Conservation (phyloP, 2,113 vertebrate species). For the Corvus moneduloides region DNA sequence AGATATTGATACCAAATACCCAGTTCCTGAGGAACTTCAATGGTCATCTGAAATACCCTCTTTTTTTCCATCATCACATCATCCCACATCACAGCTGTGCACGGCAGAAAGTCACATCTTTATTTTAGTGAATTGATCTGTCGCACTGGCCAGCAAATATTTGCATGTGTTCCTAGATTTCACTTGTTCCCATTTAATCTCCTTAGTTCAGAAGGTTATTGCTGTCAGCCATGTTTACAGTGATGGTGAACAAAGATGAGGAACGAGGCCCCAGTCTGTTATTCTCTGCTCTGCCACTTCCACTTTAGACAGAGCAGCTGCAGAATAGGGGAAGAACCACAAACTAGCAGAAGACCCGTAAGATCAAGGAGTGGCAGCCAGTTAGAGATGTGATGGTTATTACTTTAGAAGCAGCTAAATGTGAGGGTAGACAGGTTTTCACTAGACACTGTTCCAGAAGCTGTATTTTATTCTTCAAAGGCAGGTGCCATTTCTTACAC, state of each 20-base stretch:
- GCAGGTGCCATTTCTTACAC: neutral
- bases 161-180: neutral
- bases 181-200: neutral
- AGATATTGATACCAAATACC: neutral
- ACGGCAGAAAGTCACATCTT: neutral
- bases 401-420: neutral
- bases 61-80: neutral
- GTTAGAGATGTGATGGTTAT: neutral
- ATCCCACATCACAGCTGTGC: neutral
- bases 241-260: neutral
- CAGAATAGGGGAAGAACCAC: neutral
- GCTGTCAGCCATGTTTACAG: neutral
- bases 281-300: neutral
- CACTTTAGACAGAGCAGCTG: neutral
- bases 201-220: neutral
- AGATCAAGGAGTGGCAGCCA: neutral
- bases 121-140: neutral
- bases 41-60: neutral
- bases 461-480: neutral
- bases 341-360: neutral
- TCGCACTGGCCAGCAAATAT: neutral
- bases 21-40: neutral
- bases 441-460: neutral
- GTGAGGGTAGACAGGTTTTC: neutral
- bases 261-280: neutral